phyloP scores from a whole-genome alignment of 1,140 invertebrate genomes.

The Papilio polyxenes region DNA sequence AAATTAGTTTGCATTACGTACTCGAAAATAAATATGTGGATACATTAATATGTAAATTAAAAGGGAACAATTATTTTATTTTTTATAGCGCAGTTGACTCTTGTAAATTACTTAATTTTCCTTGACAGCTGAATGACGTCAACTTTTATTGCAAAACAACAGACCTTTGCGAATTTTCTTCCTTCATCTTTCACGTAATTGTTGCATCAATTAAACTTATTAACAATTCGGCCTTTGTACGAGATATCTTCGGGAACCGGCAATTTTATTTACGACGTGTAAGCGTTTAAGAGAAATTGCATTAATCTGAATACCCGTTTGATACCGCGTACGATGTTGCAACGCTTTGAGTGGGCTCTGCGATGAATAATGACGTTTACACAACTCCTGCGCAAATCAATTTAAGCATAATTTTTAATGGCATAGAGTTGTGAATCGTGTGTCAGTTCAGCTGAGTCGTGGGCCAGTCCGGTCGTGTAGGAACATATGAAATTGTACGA shows the following conservation, averaged over 20 bases:
- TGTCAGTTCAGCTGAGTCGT: constrained; percentile 48
- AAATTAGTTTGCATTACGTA: neutral
- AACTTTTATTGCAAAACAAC: constrained; percentile 51
- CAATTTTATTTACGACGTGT: constrained; percentile 81
- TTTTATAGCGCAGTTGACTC: neutral
- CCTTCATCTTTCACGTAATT: constrained; percentile 57
- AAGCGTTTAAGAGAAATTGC: constrained; percentile 80
- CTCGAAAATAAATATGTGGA: neutral
- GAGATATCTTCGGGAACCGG: constrained; percentile 62
- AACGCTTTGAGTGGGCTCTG: constrained; percentile 66
- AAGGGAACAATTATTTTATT: neutral
- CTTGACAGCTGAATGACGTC: constrained; percentile 44
- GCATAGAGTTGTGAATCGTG: constrained; percentile 61
- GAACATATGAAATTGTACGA: constrained; percentile 79
- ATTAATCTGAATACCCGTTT: constrained; percentile 80
- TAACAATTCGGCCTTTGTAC: constrained; percentile 63
- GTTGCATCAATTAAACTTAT: constrained; percentile 67
- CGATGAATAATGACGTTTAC: constrained; percentile 49
- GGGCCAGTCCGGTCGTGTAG: constrained; percentile 50
- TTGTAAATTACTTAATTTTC: constrained; percentile 42
- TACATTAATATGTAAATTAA: neutral
- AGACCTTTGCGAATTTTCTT: constrained; percentile 41
- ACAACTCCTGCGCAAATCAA: constrained; percentile 44
- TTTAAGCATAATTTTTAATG: constrained; percentile 48
- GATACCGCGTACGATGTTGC: constrained; percentile 78